These are phyloP conservation scores for Petrocephalus microphthalmus DNA, from an alignment of 2,113 vertebrate species.

Conservation along the genomic window DNA sequence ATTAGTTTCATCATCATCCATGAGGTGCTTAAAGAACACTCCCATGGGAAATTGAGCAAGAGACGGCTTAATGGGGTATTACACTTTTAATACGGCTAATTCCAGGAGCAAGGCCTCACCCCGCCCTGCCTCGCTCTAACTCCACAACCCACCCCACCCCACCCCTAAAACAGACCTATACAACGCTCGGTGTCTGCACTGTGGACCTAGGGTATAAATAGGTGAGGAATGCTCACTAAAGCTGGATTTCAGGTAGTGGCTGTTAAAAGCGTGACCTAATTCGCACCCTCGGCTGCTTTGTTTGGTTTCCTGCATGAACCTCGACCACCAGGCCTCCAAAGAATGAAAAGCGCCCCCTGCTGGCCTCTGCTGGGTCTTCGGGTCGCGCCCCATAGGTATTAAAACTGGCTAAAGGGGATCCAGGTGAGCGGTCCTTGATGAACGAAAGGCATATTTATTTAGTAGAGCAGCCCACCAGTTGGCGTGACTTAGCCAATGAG, in stretches of 20 bases:
- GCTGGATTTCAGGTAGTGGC: not conserved
- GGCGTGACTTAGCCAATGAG: not conserved
- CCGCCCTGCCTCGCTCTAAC: not conserved
- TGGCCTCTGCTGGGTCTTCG: not conserved
- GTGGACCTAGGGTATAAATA: not conserved
- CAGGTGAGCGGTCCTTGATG: not conserved
- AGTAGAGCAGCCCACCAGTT: not conserved
- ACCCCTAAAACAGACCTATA: not conserved
- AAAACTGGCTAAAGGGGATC: not conserved
- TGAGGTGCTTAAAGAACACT: not conserved
- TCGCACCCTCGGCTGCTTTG: not conserved
- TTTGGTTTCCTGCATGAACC: not conserved
- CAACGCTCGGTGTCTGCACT: not conserved
- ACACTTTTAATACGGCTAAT: not conserved
- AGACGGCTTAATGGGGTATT: not conserved
- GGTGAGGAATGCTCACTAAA: not conserved
- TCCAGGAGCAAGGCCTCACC: not conserved
- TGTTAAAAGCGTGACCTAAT: not conserved
- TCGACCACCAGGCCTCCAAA: not conserved
- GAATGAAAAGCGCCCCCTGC: not conserved
- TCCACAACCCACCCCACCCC: no score
- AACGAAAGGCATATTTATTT: not conserved
- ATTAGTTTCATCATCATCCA: not conserved
- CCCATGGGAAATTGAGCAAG: not conserved
- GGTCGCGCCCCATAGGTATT: not conserved